These are phyloP conservation scores for Theodoxus fluviatilis DNA, from an alignment of 2,888 invertebrate genomes.

Conservation along the genomic window DNA sequence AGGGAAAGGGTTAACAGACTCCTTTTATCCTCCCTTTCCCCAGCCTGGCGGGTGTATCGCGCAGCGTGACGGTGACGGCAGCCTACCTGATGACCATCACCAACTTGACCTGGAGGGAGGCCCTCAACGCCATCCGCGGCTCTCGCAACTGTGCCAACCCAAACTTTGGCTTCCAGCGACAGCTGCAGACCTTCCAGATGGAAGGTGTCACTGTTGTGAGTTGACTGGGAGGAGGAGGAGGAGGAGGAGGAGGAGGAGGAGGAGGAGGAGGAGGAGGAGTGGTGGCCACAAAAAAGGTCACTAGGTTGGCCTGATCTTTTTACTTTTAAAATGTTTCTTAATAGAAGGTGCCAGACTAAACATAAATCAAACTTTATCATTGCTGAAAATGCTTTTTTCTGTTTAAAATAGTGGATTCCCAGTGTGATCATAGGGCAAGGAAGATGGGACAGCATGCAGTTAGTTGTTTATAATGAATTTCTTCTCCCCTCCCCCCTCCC, in stretches of 20 bases:
- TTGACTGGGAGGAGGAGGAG: slow-evolving; percentile 43
- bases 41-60: slow-evolving; percentile 94
- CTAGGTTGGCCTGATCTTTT: neutral
- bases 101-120: slow-evolving; percentile 87
- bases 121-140: slow-evolving; percentile 89
- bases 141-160: slow-evolving; percentile 93
- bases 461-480: no score
- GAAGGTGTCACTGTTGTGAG: no score
- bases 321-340: no score
- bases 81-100: slow-evolving; percentile 97
- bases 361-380: no score
- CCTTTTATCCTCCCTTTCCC: slow-evolving; percentile 13
- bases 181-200: slow-evolving; percentile 79
- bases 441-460: no score
- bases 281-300: no score
- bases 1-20: no score
- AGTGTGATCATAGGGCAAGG: no score
- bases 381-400: no score
- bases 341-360: no score
- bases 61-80: slow-evolving; percentile 93
- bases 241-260: slow-evolving; percentile 41
- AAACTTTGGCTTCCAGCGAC: slow-evolving; percentile 92
- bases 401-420: no score
- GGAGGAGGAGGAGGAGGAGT: slow-evolving; percentile 40
- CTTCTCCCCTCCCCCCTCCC: no score